These are phyloP conservation scores for Betta splendens DNA, from an alignment of 2,797 vertebrate species.

Conservation along the genomic window DNA sequence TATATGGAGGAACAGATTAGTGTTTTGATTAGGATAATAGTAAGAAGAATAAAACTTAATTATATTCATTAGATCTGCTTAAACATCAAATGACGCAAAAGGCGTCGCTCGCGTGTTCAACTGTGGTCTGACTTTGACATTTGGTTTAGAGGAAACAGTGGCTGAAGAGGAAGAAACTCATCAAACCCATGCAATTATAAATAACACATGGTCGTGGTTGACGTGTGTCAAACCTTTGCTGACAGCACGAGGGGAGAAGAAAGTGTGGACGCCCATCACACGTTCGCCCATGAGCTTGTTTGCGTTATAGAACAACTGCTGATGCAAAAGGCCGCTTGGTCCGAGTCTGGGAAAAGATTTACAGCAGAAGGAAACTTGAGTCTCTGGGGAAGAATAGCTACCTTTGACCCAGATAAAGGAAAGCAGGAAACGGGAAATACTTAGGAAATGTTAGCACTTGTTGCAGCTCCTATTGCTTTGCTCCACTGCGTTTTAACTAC, in stretches of 20 bases:
- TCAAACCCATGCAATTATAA: neutral
- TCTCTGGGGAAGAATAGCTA: constrained; percentile 36
- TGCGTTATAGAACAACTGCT: constrained; percentile 5
- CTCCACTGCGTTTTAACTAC: neutral
- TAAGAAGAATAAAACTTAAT: no score
- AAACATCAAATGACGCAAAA: neutral
- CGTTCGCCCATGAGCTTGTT: constrained; percentile 16
- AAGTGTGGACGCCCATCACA: neutral
- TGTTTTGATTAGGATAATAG: no score
- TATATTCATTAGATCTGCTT: no score
- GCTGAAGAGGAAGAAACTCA: neutral
- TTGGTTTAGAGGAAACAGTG: neutral
- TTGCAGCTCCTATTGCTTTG: constrained; percentile 10
- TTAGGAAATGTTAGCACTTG: constrained; percentile 9
- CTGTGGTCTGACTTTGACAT: neutral
- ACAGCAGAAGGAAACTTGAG: constrained; percentile 19
- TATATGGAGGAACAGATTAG: no score
- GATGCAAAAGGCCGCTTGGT: neutral
- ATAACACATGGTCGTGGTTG: neutral
- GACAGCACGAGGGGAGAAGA: neutral
- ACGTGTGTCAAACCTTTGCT: constrained; percentile 2
- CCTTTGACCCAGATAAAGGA: constrained; percentile 61
- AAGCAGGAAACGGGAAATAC: constrained; percentile 36
- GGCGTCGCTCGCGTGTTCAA: neutral
- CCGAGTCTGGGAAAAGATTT: constrained; percentile 35